These are phyloP conservation scores for Heterochromis multidens DNA, from an alignment of 2,113 vertebrate genomes.

Conservation along the genomic window DNA sequence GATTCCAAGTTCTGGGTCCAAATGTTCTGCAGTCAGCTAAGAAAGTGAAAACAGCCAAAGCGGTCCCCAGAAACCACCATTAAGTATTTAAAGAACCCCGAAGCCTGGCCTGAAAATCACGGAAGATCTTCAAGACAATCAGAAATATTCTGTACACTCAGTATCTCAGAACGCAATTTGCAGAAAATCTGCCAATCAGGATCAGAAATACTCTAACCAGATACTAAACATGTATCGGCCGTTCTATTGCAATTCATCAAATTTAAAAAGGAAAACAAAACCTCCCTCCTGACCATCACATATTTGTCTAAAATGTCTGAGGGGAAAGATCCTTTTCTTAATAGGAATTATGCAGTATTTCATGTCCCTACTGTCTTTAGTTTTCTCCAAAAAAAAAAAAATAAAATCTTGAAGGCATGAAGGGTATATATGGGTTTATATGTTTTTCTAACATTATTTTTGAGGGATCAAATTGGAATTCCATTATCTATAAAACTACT, in stretches of 20 bases:
- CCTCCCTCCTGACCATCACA: background rate
- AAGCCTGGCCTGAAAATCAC: background rate
- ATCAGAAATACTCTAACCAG: background rate
- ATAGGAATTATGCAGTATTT: background rate
- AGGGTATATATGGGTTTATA: too few relatives aligned
- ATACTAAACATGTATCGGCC: background rate
- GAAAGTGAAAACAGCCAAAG: too few relatives aligned
- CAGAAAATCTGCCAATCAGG: background rate
- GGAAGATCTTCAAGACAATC: background rate
- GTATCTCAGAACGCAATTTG: background rate
- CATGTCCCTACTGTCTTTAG: background rate
- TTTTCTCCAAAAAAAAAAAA: background rate
- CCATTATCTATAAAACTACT: too few relatives aligned
- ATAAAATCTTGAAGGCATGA: too few relatives aligned
- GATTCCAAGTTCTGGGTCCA: too few relatives aligned
- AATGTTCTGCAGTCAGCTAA: too few relatives aligned
- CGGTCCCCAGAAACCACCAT: too few relatives aligned
- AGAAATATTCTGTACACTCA: background rate
- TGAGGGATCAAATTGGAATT: too few relatives aligned
- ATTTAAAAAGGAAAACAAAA: background rate
- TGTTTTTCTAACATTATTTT: too few relatives aligned
- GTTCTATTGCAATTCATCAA: background rate
- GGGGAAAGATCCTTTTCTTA: background rate
- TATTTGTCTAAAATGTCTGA: background rate
- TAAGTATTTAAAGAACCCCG: background rate